Conservation (phyloP, 2,888 invertebrate genomes). For the Lomographa bimaculata region DNA sequence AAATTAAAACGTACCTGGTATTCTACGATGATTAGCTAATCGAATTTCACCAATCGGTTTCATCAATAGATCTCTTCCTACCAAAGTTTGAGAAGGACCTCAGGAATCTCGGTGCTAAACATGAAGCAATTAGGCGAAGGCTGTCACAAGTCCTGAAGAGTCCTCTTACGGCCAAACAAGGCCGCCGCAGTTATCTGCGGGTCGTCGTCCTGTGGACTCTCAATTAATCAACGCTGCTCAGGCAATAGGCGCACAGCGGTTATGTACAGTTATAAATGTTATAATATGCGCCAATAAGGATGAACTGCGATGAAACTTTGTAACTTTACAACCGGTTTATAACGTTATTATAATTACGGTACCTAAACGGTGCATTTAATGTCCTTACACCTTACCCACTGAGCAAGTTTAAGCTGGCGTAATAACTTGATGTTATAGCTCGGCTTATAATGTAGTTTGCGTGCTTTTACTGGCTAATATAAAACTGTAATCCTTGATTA, state of each 20-base stretch:
- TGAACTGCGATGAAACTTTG: slow-evolving; percentile 31
- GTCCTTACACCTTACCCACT: slow-evolving; percentile 15
- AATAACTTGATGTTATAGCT: slow-evolving; percentile 4
- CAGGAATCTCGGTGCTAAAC: slow-evolving; percentile 30
- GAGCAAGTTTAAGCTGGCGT: slow-evolving; percentile 9
- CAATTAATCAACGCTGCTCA: slow-evolving; percentile 52
- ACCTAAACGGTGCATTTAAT: slow-evolving; percentile 25
- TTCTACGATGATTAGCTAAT: too few relatives aligned
- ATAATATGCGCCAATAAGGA: slow-evolving; percentile 28
- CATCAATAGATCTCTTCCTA: too few relatives aligned
- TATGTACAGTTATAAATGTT: slow-evolving; percentile 33
- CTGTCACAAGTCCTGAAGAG: slow-evolving; percentile 45
- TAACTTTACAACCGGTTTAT: slow-evolving; percentile 28
- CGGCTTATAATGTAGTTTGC: neutral
- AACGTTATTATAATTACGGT: slow-evolving; percentile 34
- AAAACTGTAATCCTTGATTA: too few relatives aligned
- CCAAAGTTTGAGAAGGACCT: too few relatives aligned
- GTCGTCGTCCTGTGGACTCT: slow-evolving; percentile 50
- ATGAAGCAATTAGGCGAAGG: slow-evolving; percentile 49
- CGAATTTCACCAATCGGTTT: too few relatives aligned
- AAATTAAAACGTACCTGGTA: too few relatives aligned
- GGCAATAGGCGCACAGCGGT: slow-evolving; percentile 43
- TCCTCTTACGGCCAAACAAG: slow-evolving; percentile 46
- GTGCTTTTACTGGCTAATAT: too few relatives aligned
- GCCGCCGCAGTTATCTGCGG: slow-evolving; percentile 44